phyloP scores from a whole-genome alignment of 2,797 vertebrate species.

The Echiichthys vipera region DNA sequence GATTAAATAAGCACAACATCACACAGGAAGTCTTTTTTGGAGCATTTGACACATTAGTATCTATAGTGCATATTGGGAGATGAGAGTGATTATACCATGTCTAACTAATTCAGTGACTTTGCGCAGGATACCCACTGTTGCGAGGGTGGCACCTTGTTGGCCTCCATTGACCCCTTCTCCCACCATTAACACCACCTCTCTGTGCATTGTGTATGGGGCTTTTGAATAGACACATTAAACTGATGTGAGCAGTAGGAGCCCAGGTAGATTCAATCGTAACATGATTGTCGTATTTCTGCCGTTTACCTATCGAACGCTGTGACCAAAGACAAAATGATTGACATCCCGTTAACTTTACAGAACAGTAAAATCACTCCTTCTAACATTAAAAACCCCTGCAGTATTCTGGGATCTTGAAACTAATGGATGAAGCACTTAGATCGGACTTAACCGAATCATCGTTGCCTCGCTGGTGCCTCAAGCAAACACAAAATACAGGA shows the following conservation, averaged over 20 bases:
- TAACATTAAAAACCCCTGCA: not conserved
- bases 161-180: not conserved
- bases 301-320: not conserved
- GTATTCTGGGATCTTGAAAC: not conserved
- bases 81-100: not conserved
- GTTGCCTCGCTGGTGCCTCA: too few species aligned
- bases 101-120: not conserved
- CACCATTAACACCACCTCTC: not conserved
- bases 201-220: not conserved
- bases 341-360: not conserved
- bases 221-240: not conserved
- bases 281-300: not conserved
- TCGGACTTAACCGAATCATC: not conserved
- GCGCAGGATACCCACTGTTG: not conserved
- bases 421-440: not conserved
- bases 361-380: too few species aligned
- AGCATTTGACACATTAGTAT: not conserved
- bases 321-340: too few species aligned
- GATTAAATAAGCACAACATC: not conserved
- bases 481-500: not conserved
- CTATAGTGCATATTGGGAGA: not conserved
- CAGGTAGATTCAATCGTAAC: not conserved
- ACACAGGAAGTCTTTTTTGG: not conserved
- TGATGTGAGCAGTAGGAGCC: not conserved
- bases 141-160: not conserved